These are phyloP conservation scores for Suncus etruscus DNA, from an alignment of 2,113 vertebrate genomes.

Conservation along the genomic window DNA sequence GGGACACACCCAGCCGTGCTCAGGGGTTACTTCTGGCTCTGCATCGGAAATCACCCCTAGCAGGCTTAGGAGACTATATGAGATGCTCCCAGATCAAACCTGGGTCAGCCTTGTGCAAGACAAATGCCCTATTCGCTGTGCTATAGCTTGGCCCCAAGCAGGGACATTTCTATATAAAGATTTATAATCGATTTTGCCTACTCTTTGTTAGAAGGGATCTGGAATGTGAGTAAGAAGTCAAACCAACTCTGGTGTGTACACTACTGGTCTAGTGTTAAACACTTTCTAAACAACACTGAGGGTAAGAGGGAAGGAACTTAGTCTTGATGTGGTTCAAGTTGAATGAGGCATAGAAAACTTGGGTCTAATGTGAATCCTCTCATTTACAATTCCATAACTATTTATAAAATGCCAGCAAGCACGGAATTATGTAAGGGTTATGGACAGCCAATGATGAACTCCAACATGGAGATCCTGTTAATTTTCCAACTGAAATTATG, in stretches of 20 bases:
- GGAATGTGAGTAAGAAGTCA: background rate
- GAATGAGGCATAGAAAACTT: background rate
- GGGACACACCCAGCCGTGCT: too few species aligned
- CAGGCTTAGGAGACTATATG: too few species aligned
- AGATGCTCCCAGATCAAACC: too few species aligned
- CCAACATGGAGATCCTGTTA: background rate
- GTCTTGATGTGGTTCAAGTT: background rate
- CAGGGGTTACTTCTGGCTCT: too few species aligned
- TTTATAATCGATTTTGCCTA: conserved; percentile 5
- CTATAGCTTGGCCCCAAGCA: background rate
- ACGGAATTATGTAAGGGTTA: background rate
- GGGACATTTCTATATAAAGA: background rate
- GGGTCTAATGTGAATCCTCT: background rate
- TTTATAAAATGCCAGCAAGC: background rate
- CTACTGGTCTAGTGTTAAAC: too few species aligned
- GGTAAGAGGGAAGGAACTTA: background rate
- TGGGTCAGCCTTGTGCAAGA: too few species aligned
- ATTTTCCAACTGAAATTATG: conserved; percentile 2
- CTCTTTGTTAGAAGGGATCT: background rate
- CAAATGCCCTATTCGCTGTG: too few species aligned
- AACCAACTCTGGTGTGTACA: background rate
- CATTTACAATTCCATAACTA: background rate
- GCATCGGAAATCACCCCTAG: too few species aligned
- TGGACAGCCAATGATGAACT: background rate
- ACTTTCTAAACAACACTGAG: too few species aligned